A percentile compares a stretch with the other conserved stretches of the same genome.
These are phyloP conservation scores for Herpetotheres cachinnans DNA, from an alignment of 2,113 vertebrate species.

Conservation along the genomic window DNA sequence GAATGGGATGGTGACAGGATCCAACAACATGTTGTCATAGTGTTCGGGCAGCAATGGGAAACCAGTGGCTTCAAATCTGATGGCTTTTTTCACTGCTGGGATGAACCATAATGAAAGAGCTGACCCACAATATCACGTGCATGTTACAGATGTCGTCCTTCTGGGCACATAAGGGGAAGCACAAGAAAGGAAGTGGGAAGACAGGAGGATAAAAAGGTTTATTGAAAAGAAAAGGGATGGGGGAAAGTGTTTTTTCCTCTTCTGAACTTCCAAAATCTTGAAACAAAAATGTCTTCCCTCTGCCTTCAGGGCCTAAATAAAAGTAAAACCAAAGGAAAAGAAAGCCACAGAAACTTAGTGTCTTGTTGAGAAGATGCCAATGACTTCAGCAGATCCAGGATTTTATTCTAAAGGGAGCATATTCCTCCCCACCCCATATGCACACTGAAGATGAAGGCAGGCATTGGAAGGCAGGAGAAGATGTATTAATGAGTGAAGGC, in stretches of 20 bases:
- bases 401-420: neutral
- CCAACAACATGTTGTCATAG: neutral
- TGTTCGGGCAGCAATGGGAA: neutral
- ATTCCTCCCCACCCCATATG: accelerated
- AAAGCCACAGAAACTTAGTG: neutral
- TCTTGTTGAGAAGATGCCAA: neutral
- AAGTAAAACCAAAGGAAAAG: neutral
- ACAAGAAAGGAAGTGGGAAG: neutral
- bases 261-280: neutral
- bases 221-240: neutral
- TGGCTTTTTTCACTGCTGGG: neutral
- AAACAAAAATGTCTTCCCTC: neutral
- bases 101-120: neutral
- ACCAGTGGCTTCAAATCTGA: neutral
- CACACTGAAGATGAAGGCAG: neutral
- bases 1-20: neutral
- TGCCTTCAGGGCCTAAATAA: neutral
- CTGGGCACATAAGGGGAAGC: neutral
- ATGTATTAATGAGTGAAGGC: neutral
- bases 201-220: neutral
- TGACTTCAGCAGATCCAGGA: neutral
- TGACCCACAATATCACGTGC: accelerated
- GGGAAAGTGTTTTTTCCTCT: neutral
- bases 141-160: neutral
- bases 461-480: neutral